Evolutionary conservation across 2,888 invertebrate genomes (phyloP).

Genomic region (Aphelenchoides bicaudatus): DNA sequence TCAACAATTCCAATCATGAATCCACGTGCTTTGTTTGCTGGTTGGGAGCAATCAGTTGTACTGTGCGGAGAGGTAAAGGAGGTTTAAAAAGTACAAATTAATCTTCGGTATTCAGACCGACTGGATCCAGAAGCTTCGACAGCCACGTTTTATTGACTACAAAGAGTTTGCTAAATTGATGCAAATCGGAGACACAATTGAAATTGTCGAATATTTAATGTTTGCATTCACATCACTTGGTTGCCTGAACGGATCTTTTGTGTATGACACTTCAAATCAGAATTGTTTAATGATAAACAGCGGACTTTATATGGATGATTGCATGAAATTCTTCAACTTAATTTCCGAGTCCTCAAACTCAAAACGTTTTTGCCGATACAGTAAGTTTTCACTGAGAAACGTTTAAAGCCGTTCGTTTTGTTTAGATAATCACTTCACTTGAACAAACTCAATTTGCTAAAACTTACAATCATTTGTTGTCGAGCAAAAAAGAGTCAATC

Average conservation of each 20-base stretch:
- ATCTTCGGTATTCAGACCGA: constrained; percentile 1
- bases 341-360: constrained; percentile 46
- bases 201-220: constrained; percentile 71
- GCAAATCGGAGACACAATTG: constrained; percentile 39
- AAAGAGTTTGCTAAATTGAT: constrained; percentile 26
- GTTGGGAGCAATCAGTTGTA: constrained; percentile 63
- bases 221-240: constrained; percentile 79
- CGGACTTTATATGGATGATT: constrained; percentile 72
- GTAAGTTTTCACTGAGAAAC: neutral
- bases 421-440: neutral
- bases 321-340: constrained; percentile 68
- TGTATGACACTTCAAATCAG: constrained; percentile 61
- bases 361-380: constrained; percentile 33
- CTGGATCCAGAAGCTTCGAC: neutral
- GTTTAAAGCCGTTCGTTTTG: neutral
- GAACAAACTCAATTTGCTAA: too few relatives aligned
- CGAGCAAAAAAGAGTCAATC: too few relatives aligned
- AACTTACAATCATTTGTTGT: too few relatives aligned
- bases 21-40: constrained; percentile 60
- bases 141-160: neutral
- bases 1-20: constrained; percentile 33
- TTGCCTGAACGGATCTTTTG: constrained; percentile 84
- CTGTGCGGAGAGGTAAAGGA: constrained; percentile 24
- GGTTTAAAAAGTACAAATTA: too few relatives aligned
- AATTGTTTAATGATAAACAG: constrained; percentile 68